phyloP scores from a whole-genome alignment of 92 coral and sea anemone genomes.

The Siderastrea siderea region DNA sequence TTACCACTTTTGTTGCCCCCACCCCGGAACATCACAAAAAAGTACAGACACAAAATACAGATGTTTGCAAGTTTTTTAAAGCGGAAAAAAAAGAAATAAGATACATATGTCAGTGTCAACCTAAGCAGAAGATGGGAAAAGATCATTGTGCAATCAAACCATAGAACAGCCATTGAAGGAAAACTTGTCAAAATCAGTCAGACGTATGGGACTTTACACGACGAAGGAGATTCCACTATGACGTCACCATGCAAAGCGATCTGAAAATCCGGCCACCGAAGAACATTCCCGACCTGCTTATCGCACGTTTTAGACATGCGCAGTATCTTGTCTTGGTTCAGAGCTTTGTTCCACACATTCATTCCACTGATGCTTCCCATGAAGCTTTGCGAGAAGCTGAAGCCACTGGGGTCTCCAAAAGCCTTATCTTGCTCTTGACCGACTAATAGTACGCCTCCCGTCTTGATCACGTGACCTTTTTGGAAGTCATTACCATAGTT shows the following conservation, averaged over 20 bases:
- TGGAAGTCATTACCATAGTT: not conserved
- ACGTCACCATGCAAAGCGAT: slow-evolving; percentile 5
- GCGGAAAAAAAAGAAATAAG: too few relatives aligned
- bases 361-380: slow-evolving; percentile 28
- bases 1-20: too few relatives aligned
- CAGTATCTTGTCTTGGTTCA: not conserved
- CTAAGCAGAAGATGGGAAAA: too few relatives aligned
- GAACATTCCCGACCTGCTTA: slow-evolving; percentile 1
- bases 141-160: not conserved
- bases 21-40: too few relatives aligned
- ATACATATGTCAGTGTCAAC: too few relatives aligned
- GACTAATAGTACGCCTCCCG: slow-evolving; percentile 1
- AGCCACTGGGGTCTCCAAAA: not conserved
- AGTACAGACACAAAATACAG: too few relatives aligned
- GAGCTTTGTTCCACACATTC: slow-evolving; percentile 10
- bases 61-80: too few relatives aligned
- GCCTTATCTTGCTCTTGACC: slow-evolving; percentile 24
- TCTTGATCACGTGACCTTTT: not conserved
- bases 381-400: not conserved
- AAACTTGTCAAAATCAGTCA: not conserved
- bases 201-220: not conserved
- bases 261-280: slow-evolving; percentile 15
- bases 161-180: not conserved
- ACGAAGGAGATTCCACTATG: not conserved
- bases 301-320: slow-evolving; percentile 17